Base-by-base conservation (phyloP, 2,113 vertebrate genomes). In the Seriola quinqueradiata region DNA sequence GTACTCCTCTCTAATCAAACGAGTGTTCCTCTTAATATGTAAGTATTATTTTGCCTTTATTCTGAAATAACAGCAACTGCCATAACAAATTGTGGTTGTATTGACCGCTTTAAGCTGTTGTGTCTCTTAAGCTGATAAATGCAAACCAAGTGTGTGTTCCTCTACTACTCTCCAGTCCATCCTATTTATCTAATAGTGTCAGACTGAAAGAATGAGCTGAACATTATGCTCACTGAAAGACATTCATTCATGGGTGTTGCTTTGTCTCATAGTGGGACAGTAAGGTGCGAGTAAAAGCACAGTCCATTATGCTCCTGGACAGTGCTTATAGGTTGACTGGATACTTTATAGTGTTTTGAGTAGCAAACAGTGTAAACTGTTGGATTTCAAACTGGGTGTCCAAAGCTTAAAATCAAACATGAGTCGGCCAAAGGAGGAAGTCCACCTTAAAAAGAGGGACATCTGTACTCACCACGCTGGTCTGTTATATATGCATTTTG, bases 251-350 rank as follows among this genome's bases (percentile, higher is more conserved):
- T 88, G 90, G 84, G 85, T 91, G 89, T 74, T 90, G 79, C 71
- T 86, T 87, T 90, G 90, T 93, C 92, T 92, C 93, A 93, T 83
- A 93, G 78, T 93, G 93, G 89, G 92, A 92, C 84, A 84, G 59
- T 87, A 79, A 81, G 74, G 79, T 90, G 69, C 10, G 8, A 74
- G 74, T 79, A 55, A 81, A 87, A 85, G 88, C 74, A 81, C 81
- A 81, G 79, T 79, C 52, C 75, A 52, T 70, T 67, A 71, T 69
- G 54, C 60, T 83, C 52, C 34, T 28, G 68, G 82, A 73, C 69
- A 72, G 58, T 85, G 59, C 36, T 68, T 69, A 64, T 83, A 75
- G 83, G 70, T 48, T 84, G 64, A 79, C 34, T 82, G 70, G 58
- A 82, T 85, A 74, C 68, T 80, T 82, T 67, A 48, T 50, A 55